Evolutionary conservation across 1,140 invertebrate genomes (phyloP).

Genomic region (Ceratosolen fusciceps): DNA sequence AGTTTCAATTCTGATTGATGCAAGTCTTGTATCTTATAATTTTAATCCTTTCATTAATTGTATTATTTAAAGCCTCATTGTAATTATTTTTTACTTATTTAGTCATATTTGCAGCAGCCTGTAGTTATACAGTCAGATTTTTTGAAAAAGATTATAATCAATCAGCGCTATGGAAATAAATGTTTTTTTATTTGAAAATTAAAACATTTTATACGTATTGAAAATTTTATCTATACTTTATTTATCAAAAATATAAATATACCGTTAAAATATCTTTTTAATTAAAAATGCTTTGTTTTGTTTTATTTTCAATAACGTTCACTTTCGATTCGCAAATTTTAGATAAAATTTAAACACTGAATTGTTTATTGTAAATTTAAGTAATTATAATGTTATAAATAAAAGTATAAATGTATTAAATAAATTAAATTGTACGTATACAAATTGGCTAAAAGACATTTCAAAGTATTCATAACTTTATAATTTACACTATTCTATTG

Average conservation of each 20-base stretch:
- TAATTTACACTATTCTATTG: no score
- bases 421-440: no score
- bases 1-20: slow-evolving; percentile 20
- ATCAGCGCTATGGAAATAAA: not conserved
- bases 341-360: no score
- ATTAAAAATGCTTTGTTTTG: no score
- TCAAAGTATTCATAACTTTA: no score
- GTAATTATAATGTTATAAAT: no score
- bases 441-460: no score
- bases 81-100: slow-evolving; percentile 16
- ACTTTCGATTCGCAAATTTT: no score
- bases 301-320: no score
- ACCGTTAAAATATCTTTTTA: not conserved
- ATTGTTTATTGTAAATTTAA: no score
- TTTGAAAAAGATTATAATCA: not conserved
- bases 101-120: not conserved
- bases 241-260: not conserved
- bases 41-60: not conserved
- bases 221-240: not conserved
- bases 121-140: not conserved
- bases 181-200: not conserved
- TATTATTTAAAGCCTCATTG: slow-evolving; percentile 10
- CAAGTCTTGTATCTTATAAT: slow-evolving; percentile 15
- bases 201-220: not conserved
- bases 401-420: no score